Base-by-base conservation (phyloP, 2,113 vertebrate genomes). In the Sturnus vulgaris region DNA sequence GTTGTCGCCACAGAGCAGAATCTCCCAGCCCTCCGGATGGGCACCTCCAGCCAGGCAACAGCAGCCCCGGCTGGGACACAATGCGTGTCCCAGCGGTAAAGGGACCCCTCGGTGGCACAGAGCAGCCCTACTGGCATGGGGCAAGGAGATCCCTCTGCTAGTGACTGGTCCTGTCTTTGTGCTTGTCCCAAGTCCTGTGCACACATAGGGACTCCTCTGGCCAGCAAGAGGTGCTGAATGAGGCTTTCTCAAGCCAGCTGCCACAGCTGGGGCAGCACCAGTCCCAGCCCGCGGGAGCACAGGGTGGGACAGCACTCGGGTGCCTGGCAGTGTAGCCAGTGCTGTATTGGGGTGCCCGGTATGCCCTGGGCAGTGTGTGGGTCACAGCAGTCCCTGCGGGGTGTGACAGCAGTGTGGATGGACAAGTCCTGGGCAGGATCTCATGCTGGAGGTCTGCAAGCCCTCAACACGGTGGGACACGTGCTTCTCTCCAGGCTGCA, bases 11-110 rank as follows among this genome's bases (percentile, higher is more conserved):
- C 7, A 18, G 47, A 64, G 30, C 10, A 4, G 63, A 3, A 4
- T 20, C 28, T 39, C n/a, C 47, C 76, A 25, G 53, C 30, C 68
- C 53, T 18, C 2, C 0, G 2, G 9, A 28, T 15, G 50, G 30
- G 40, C 21, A 3, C 10, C 59, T 12, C 19, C 35, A 14, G 14
- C 6, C 0, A 1, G 11, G 35, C 0, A 0, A 4, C 24, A 14
- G 69, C 50, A 72, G 77, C 49, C 9, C 6, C 8, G 5, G 40
- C 21, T 7, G 2, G 18, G 68, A 33, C 68, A 63, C 40, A 10
- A 0, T 0, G 5, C 2, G 0, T 16, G 40, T 28, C 28, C 24
- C 33, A 2, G 20, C 37, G 40, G 5, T 6, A 2, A 57, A 1
- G 68, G 22, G 40, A 33, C 2, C 22, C 27, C 27, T 46, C 2